Evolutionary conservation across 2,888 invertebrate genomes (phyloP).

Genomic region (Phengaris arion): DNA sequence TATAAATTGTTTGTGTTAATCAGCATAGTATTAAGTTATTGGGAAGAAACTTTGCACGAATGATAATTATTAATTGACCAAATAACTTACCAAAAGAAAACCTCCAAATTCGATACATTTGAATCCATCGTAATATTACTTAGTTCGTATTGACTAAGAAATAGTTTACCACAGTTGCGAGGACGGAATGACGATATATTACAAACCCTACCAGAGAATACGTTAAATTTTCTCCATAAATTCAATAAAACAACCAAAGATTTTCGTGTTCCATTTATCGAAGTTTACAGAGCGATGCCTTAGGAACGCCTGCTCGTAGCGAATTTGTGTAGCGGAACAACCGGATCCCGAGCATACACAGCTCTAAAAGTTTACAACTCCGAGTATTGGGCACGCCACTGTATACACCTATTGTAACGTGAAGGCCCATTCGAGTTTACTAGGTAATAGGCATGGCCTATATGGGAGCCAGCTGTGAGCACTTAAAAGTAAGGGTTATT

Average conservation of each 20-base stretch:
- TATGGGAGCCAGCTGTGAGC: background rate
- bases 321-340: constrained; percentile 27
- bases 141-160: background rate
- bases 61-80: too few relatives aligned
- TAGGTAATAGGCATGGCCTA: constrained; percentile 4
- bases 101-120: too few relatives aligned
- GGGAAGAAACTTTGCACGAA: too few relatives aligned
- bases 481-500: constrained; percentile 10
- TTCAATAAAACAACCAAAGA: constrained; percentile 18
- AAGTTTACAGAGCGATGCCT: constrained; percentile 24
- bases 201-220: background rate
- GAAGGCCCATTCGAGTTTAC: constrained; percentile 6
- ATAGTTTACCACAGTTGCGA: background rate
- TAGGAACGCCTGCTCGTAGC: background rate
- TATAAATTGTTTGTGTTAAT: too few relatives aligned
- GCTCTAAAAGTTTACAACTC: constrained; percentile 19
- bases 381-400: constrained; percentile 8
- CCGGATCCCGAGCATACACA: constrained; percentile 13
- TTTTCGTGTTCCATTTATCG: constrained; percentile 24
- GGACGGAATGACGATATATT: background rate
- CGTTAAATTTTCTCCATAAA: constrained; percentile 11
- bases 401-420: background rate
- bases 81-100: too few relatives aligned
- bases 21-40: too few relatives aligned
- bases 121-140: too few relatives aligned